Evolutionary conservation across 2,888 invertebrate genomes (phyloP).

Genomic region (Mechanitis mazaeus): DNA sequence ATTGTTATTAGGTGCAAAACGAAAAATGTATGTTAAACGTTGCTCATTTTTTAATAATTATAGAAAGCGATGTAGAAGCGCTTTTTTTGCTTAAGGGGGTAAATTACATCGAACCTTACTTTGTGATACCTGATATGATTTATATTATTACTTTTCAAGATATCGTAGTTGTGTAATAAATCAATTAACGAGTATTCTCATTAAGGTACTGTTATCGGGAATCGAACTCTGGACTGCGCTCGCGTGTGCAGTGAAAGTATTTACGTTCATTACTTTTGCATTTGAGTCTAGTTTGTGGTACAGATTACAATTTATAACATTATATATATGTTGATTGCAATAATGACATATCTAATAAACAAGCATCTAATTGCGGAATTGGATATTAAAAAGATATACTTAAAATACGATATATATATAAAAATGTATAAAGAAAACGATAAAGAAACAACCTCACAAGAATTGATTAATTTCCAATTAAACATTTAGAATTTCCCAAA

Average conservation of each 20-base stretch:
- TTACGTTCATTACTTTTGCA: slow-evolving; percentile 32
- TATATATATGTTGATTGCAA: too few species aligned
- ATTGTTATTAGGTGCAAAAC: too few species aligned
- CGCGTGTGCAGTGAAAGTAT: slow-evolving; percentile 67
- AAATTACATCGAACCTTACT: background rate
- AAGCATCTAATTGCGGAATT: too few species aligned
- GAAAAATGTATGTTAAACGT: too few species aligned
- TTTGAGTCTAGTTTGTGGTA: slow-evolving; percentile 27
- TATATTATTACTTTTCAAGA: slow-evolving; percentile 27
- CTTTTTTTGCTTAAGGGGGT: background rate
- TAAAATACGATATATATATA: too few species aligned
- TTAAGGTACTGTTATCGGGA: slow-evolving; percentile 67
- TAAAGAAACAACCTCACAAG: too few species aligned
- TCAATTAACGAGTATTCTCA: slow-evolving; percentile 68
- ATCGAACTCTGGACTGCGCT: slow-evolving; percentile 64
- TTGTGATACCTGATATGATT: slow-evolving; percentile 19
- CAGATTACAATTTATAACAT: slow-evolving; percentile 14
- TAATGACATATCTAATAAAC: too few species aligned
- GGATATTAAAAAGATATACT: too few species aligned
- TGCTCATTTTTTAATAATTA: too few species aligned
- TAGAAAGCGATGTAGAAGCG: background rate
- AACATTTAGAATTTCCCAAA: too few species aligned
- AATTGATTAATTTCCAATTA: too few species aligned
- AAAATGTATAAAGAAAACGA: too few species aligned
- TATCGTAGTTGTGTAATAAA: slow-evolving; percentile 44